Conservation (phyloP, 2,888 invertebrate genomes). For the Sinodicranocentrus sp. region DNA sequence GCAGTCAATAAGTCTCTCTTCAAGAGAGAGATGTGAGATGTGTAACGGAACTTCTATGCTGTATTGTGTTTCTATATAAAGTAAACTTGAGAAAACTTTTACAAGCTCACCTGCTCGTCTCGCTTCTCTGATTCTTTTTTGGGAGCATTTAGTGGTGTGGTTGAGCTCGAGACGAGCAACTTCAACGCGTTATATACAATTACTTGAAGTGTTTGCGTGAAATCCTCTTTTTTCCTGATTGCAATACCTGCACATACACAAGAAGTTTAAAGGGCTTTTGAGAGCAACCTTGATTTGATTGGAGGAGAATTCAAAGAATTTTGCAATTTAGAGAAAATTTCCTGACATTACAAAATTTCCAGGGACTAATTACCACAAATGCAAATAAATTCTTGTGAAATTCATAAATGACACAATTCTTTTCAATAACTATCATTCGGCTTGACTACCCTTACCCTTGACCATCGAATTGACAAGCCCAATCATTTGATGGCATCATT, state of each 20-base stretch:
- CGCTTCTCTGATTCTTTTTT: conserved; percentile 45
- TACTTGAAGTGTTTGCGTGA: background rate
- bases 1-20: conserved; percentile 8
- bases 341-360: no score
- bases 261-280: background rate
- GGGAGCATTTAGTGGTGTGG: conserved; percentile 11
- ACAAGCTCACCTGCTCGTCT: conserved; percentile 37
- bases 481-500: no score
- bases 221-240: background rate
- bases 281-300: conserved; percentile 23
- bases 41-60: conserved; percentile 44
- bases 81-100: conserved; percentile 12
- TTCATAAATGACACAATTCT: no score
- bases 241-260: background rate
- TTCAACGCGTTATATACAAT: background rate
- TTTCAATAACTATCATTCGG: no score
- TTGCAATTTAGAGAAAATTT: conserved; percentile 8
- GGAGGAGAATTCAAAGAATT: background rate
- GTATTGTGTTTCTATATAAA: background rate
- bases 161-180: background rate
- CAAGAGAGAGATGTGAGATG: background rate
- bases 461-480: no score
- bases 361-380: no score
- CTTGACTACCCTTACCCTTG: no score
- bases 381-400: no score